These are phyloP conservation scores for Yponomeuta sedellus DNA, from an alignment of 2,888 invertebrate species.

Conservation along the genomic window DNA sequence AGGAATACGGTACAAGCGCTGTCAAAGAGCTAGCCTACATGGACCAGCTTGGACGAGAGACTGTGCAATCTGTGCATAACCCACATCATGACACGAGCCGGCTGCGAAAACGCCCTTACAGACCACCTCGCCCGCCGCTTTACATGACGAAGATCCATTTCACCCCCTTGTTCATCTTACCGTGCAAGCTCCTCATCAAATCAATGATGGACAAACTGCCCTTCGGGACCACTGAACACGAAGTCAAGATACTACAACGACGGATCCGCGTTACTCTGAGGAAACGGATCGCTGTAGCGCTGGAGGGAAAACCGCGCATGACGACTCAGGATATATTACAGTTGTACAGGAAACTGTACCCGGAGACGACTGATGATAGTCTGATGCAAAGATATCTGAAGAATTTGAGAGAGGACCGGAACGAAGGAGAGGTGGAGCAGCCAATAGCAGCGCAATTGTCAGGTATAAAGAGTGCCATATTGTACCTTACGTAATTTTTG, in stretches of 20 bases:
- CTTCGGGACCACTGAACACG: not conserved
- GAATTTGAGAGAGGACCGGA: conserved; percentile 21
- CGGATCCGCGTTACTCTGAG: conserved; percentile 24
- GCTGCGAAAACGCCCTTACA: not conserved
- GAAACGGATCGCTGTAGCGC: conserved; percentile 26
- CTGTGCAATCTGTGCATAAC: not conserved
- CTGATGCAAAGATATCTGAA: conserved; percentile 25
- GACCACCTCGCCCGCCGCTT: not conserved
- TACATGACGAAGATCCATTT: not conserved
- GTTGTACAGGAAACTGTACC: conserved; percentile 28
- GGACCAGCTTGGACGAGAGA: conserved; percentile 13
- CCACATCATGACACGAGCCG: not conserved
- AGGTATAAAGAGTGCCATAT: not conserved
- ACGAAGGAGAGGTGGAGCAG: conserved; percentile 13
- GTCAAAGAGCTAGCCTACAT: conserved; percentile 22
- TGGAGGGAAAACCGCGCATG: conserved; percentile 23
- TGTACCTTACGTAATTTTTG: not conserved
- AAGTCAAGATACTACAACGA: conserved; percentile 17
- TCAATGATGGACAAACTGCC: conserved; percentile 22
- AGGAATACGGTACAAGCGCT: conserved; percentile 30
- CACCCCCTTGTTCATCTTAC: conserved; percentile 17
- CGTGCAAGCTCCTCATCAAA: conserved; percentile 18
- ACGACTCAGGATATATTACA: conserved; percentile 20
- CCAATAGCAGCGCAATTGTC: conserved; percentile 15
- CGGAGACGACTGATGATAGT: conserved; percentile 24